Base-by-base conservation (phyloP, 2,797 vertebrate genomes). In the Crocidura indochinensis region DNA sequence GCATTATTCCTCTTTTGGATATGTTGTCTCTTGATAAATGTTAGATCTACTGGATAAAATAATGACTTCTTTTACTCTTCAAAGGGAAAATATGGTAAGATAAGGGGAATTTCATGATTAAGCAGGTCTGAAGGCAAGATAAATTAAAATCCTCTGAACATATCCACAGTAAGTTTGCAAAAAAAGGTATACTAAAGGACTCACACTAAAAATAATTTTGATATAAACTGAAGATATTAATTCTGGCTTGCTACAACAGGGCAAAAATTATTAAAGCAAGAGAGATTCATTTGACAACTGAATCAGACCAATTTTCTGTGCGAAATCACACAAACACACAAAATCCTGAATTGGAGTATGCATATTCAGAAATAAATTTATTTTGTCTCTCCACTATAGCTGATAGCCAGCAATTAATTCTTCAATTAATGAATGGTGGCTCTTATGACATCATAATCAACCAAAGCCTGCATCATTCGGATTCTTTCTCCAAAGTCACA, bases 261-360 rank as follows among this genome's bases (percentile, higher is more conserved):
- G 46, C 69, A 82, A 72, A 90, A 84, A 82, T 74, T 53, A 84
- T 53, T 81, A 87, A n/a, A 84, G 92, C 65, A 78, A 84, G 75
- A 92, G 95, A 94, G 95, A 91, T 87, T 67, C 31, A 71, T 85
- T 47, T 96, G 92, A 92, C 79, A 90, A 94, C 38, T 88, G 83
- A 95, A 92, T 95, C 84, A 93, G 90, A 94, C 74, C 20, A 81
- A 94, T 90, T 96, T 96, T 95, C 84, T 90, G 88, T 38, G 77
- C 84, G 82, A 94, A 95, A 72, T 22, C 4, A 17, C 31, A 71
- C 12, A 38, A 6, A 31, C 15, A 9, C 22, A 26, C 2, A 44
- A 76, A 82, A 51, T 7, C 46, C 46, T 38, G 27, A 38, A 47
- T 12, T 3, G 10, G 46, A 31, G 29, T 68, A 93, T 27, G 26